Conservation (phyloP, 2,888 invertebrate genomes). For the Ochropleura plecta region DNA sequence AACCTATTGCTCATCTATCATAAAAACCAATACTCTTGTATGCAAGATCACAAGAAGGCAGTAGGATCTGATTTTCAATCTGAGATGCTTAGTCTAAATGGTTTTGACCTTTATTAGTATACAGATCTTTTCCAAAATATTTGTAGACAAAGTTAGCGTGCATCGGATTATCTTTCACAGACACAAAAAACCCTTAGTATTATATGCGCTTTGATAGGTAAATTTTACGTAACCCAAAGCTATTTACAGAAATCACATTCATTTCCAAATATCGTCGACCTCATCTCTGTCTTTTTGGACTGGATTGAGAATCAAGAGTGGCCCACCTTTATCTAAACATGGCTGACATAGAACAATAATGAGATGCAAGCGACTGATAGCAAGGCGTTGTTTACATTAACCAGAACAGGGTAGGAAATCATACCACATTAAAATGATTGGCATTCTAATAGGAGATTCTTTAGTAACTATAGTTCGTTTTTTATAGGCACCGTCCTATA, state of each 20-base stretch:
- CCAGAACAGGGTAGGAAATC: constrained; percentile 15
- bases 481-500: background rate
- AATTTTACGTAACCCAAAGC: background rate
- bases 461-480: background rate
- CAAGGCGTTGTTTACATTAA: constrained; percentile 3
- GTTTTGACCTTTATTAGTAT: no score
- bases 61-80: background rate
- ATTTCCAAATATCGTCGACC: no score
- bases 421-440: constrained; percentile 11
- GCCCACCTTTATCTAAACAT: background rate
- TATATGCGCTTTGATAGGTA: no score
- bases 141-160: background rate
- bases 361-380: background rate
- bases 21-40: constrained; percentile 6
- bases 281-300: no score
- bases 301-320: no score
- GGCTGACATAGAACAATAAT: constrained; percentile 2
- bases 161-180: constrained; percentile 12
- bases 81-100: no score
- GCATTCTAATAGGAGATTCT: constrained; percentile 10
- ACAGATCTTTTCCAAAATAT: background rate
- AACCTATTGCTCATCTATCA: constrained; percentile 11
- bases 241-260: no score
- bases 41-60: background rate
- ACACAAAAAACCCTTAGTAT: background rate